phyloP scores from a whole-genome alignment of 1,140 invertebrate species.

The Ceratoteleas bidentatus region DNA sequence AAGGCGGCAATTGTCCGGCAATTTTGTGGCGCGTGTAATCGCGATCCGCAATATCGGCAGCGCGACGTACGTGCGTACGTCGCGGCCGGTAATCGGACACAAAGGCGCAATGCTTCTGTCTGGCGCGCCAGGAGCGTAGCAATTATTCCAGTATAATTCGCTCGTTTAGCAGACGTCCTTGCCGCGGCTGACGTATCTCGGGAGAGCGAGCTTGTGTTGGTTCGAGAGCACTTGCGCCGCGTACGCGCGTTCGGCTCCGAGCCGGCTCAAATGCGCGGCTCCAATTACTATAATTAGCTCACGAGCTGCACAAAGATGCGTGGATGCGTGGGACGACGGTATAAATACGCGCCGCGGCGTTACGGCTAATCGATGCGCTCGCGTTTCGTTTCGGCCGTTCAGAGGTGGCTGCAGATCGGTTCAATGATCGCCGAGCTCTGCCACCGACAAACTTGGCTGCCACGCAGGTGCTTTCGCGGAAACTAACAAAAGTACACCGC shows the following conservation, averaged over 20 bases:
- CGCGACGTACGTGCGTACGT: not conserved
- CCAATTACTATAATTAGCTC: conserved; percentile 31
- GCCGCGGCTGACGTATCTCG: conserved; percentile 70
- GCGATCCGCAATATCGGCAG: conserved; percentile 12
- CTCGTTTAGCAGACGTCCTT: conserved; percentile 74
- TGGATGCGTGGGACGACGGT: conserved; percentile 9
- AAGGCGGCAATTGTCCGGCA: conserved; percentile 20
- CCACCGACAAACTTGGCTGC: no score
- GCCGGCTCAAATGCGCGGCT: conserved; percentile 18
- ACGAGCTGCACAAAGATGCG: conserved; percentile 14
- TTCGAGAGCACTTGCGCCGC: conserved; percentile 6
- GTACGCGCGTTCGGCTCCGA: conserved; percentile 7
- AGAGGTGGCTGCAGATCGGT: no score
- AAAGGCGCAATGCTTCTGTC: conserved; percentile 48
- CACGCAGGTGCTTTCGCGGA: no score
- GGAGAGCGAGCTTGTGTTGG: conserved; percentile 55
- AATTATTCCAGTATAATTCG: conserved; percentile 75
- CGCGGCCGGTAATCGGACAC: conserved; percentile 39
- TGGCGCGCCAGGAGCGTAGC: conserved; percentile 63
- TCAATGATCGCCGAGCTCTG: no score
- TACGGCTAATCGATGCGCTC: conserved; percentile 21
- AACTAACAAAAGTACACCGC: no score
- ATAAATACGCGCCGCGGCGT: conserved; percentile 12
- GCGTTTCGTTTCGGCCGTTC: not conserved
- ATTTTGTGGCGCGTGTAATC: conserved; percentile 12